A percentile compares a stretch with the other conserved stretches of the same genome.
phyloP scores from a whole-genome alignment of 2,888 invertebrate genomes.

The Synergus gifuensis region DNA sequence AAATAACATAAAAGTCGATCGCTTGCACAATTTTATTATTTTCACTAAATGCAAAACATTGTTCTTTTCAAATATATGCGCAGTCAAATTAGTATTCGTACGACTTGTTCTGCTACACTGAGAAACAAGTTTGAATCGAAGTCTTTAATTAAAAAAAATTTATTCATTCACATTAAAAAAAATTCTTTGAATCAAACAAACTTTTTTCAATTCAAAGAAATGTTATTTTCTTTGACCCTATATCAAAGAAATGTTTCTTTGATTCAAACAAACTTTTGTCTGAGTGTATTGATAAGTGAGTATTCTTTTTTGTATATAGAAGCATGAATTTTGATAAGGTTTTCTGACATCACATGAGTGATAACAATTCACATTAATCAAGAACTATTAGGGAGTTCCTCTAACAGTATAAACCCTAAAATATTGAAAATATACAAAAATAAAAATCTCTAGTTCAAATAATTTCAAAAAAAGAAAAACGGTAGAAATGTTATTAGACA shows the following conservation, averaged over 20 bases:
- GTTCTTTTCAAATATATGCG: neutral
- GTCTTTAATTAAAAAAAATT: too few species aligned
- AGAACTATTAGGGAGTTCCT: neutral
- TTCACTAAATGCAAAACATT: neutral
- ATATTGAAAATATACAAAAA: too few species aligned
- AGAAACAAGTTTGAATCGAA: too few species aligned
- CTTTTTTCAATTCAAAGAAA: too few species aligned
- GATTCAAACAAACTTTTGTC: too few species aligned
- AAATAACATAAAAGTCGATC: neutral
- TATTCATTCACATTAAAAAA: too few species aligned
- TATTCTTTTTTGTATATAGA: neutral
- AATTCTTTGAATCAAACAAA: too few species aligned
- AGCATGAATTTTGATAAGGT: neutral
- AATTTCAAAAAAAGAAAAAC: neutral
- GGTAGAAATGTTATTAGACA: neutral
- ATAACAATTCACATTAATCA: neutral
- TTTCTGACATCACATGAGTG: neutral
- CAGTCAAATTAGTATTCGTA: neutral
- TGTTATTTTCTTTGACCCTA: too few species aligned
- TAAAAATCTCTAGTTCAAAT: neutral
- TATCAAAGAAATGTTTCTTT: too few species aligned
- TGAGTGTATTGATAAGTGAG: neutral
- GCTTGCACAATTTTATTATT: neutral
- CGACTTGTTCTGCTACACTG: neutral
- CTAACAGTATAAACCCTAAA: neutral